Conservation (phyloP, 2,888 invertebrate genomes). For the Anarsia innoxiella region DNA sequence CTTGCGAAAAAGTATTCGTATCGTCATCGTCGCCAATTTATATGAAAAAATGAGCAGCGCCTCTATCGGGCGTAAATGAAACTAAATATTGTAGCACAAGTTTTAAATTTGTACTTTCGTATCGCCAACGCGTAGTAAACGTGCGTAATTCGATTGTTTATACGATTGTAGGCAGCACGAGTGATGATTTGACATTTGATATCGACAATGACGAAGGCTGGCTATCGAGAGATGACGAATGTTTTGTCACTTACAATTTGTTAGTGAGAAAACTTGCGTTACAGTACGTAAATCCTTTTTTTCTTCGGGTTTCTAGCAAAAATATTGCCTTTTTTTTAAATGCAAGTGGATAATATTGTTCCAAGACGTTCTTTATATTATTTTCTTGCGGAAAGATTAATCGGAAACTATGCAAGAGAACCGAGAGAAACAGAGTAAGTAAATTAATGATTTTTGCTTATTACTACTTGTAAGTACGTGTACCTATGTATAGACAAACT, state of each 20-base stretch:
- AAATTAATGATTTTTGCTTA: not conserved
- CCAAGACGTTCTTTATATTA: not conserved
- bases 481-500: not conserved
- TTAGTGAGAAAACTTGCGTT: not conserved
- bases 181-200: not conserved
- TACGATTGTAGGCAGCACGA: not conserved
- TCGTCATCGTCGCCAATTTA: not conserved
- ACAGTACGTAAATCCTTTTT: not conserved
- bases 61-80: not conserved
- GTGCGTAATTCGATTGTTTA: not conserved
- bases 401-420: not conserved
- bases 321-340: not conserved
- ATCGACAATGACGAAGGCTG: not conserved
- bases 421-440: not conserved
- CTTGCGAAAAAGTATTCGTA: not conserved
- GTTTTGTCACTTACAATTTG: not conserved
- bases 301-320: not conserved
- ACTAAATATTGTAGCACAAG: not conserved
- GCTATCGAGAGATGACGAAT: not conserved
- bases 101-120: not conserved
- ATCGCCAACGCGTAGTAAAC: not conserved
- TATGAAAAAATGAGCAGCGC: conserved; percentile 5
- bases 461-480: not conserved
- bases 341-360: not conserved
- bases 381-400: not conserved